phyloP scores from a whole-genome alignment of 2,797 vertebrate genomes.

The Arrhamphus sclerolepis region DNA sequence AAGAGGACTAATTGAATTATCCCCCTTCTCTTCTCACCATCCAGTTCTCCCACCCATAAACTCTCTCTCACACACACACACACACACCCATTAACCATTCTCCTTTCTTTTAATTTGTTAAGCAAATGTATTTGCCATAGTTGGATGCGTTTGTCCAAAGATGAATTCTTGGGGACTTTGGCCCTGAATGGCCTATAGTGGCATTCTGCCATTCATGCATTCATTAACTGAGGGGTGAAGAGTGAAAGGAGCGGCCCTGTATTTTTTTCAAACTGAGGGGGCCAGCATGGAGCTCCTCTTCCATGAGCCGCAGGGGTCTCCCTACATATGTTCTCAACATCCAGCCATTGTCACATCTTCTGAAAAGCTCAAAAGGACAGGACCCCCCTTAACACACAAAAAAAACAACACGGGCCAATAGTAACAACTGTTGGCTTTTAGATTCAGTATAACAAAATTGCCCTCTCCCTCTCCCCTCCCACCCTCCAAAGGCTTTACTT shows the following conservation, averaged over 20 bases:
- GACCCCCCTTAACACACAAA: slow-evolving; percentile 56
- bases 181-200: slow-evolving; percentile 95
- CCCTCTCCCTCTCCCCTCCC: slow-evolving; percentile 75
- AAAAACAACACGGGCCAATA: slow-evolving; percentile 94
- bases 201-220: slow-evolving; percentile 97
- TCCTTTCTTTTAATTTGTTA: slow-evolving; percentile 98
- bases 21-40: slow-evolving; percentile 81
- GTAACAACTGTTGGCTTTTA: slow-evolving; percentile 97
- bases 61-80: slow-evolving; percentile 59
- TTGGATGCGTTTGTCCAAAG: slow-evolving; percentile 94
- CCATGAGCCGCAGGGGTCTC: slow-evolving; percentile 94
- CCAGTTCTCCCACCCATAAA: slow-evolving; percentile 78
- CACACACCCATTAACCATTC: slow-evolving; percentile 72
- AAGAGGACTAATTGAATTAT: slow-evolving; percentile 98
- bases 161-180: slow-evolving; percentile 91
- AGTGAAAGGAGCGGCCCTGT: slow-evolving; percentile 94
- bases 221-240: slow-evolving; percentile 90
- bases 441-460: slow-evolving; percentile 96
- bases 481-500: slow-evolving; percentile 39
- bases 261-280: slow-evolving; percentile 90
- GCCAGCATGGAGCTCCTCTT: slow-evolving; percentile 91
- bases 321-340: slow-evolving; percentile 99
- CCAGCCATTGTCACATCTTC: slow-evolving; percentile 95
- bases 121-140: slow-evolving; percentile 98
- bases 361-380: slow-evolving; percentile 94